Percentiles rank a stretch among this genome's conserved stretches.
Evolutionary conservation across 1,140 invertebrate species (phyloP).

Genomic region (Solenopsis invicta): DNA sequence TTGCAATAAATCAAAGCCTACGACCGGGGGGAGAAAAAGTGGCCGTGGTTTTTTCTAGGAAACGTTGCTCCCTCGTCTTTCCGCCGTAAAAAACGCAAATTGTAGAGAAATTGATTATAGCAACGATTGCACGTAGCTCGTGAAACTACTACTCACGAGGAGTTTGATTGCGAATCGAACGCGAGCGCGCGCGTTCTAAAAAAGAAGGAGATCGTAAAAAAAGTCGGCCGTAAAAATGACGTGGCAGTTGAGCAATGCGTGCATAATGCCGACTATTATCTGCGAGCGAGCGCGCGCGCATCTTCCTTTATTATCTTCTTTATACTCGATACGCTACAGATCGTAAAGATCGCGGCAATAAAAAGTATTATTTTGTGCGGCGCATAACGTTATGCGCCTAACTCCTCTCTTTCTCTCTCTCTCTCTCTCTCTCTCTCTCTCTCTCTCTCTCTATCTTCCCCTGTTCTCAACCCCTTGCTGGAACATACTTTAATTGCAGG

Average conservation of each 20-base stretch:
- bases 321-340: constrained; percentile 73
- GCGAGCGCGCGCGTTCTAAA: constrained; percentile 34
- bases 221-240: constrained; percentile 73
- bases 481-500: constrained; percentile 62
- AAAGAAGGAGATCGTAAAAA: constrained; percentile 72
- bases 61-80: neutral
- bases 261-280: constrained; percentile 75
- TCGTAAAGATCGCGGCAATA: constrained; percentile 76
- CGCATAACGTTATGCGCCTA: constrained; percentile 18
- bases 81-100: constrained; percentile 6
- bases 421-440: too few species aligned
- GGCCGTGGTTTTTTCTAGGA: neutral
- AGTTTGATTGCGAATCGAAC: constrained; percentile 63
- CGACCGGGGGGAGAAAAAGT: neutral
- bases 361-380: constrained; percentile 75
- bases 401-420: neutral
- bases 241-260: constrained; percentile 73
- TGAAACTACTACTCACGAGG: neutral
- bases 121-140: constrained; percentile 17
- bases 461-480: neutral
- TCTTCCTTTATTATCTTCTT: constrained; percentile 76
- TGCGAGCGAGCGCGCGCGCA: constrained; percentile 52
- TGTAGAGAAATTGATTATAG: constrained; percentile 31
- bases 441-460: neutral
- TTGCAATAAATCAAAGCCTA: neutral